phyloP scores from a whole-genome alignment of 2,888 invertebrate genomes.

The Tenthredo mesomela region DNA sequence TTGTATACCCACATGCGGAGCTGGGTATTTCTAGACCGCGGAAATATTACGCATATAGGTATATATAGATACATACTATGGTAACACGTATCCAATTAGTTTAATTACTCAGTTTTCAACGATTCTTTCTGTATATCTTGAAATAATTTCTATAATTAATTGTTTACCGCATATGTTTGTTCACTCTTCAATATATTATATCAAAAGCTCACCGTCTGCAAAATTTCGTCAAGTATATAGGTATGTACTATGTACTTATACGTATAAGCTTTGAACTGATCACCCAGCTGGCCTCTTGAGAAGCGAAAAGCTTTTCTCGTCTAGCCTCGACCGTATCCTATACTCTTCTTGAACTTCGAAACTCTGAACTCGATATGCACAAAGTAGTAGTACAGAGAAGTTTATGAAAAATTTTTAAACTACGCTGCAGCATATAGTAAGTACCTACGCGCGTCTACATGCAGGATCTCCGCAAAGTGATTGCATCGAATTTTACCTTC shows the following conservation, averaged over 20 bases:
- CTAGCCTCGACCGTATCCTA: neutral
- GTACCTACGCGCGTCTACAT: neutral
- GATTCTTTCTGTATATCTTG: neutral
- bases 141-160: neutral
- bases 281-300: neutral
- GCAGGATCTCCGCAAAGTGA: neutral
- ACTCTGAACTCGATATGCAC: neutral
- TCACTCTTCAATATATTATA: neutral
- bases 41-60: neutral
- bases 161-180: neutral
- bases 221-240: neutral
- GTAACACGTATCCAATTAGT: neutral
- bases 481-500: neutral
- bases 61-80: neutral
- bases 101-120: neutral
- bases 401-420: neutral
- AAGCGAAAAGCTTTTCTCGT: conserved; percentile 5
- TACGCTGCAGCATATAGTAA: neutral
- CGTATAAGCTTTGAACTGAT: conserved; percentile 6
- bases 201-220: neutral
- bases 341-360: neutral
- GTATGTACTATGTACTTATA: neutral
- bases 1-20: neutral
- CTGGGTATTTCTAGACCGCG: neutral
- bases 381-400: conserved; percentile 6